Evolutionary conservation across 2,113 vertebrate genomes (phyloP).

Genomic region (Eudorcas thomsonii): DNA sequence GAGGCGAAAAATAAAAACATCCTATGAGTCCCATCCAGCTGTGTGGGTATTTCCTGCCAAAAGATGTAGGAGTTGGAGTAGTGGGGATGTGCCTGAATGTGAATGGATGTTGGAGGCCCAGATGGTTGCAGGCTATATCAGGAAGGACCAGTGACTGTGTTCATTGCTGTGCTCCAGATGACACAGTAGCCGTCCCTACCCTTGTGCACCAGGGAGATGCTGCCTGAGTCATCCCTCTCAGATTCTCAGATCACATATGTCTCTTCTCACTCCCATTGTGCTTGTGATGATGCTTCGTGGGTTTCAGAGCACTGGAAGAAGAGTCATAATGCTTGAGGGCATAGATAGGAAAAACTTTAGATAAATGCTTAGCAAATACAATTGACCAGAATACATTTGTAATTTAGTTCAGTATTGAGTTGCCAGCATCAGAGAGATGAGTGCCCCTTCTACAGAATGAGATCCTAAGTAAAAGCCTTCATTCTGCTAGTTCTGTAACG

Average conservation of each 20-base stretch:
- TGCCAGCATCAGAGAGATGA: not conserved
- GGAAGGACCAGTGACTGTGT: not conserved
- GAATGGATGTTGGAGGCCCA: slow-evolving; percentile 36
- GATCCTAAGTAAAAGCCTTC: not conserved
- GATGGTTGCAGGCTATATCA: not conserved
- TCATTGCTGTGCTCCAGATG: not conserved
- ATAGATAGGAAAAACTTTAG: not conserved
- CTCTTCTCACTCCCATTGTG: not conserved
- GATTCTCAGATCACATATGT: not conserved
- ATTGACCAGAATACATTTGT: not conserved
- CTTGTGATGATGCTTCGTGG: not conserved
- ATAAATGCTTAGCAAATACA: not conserved
- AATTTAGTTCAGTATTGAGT: not conserved
- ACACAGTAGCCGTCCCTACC: not conserved
- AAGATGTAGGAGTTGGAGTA: slow-evolving; percentile 53
- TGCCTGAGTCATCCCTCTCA: not conserved
- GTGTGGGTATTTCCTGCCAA: slow-evolving; percentile 60
- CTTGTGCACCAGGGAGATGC: not conserved
- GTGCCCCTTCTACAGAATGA: not conserved
- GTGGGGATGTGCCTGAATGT: not conserved
- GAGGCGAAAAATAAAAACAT: slow-evolving; percentile 57
- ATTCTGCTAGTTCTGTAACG: not conserved
- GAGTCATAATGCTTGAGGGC: not conserved
- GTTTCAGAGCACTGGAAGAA: not conserved
- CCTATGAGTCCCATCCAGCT: slow-evolving; percentile 60